phyloP scores from a whole-genome alignment of 2,797 vertebrate species.

The Sebastolobus alascanus region DNA sequence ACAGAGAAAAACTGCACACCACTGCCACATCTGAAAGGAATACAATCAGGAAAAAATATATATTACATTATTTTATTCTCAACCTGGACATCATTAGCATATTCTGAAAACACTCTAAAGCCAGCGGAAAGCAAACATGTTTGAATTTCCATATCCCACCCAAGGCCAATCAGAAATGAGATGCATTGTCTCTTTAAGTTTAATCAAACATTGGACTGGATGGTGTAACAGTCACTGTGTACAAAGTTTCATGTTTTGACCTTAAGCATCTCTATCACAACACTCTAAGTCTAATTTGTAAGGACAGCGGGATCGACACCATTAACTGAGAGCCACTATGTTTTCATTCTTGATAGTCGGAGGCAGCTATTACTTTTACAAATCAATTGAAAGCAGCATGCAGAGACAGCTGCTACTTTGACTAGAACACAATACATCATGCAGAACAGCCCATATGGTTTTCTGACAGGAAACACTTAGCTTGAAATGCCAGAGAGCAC shows the following conservation, averaged over 20 bases:
- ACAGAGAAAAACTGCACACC: neutral
- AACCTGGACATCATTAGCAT: neutral
- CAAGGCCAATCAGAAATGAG: neutral
- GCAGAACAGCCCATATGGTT: neutral
- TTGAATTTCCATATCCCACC: neutral
- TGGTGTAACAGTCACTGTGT: neutral
- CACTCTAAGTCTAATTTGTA: neutral
- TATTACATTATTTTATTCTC: neutral
- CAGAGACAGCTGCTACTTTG: neutral
- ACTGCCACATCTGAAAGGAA: neutral
- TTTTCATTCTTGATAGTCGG: neutral
- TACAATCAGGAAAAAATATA: neutral
- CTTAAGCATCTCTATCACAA: neutral
- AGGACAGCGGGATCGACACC: neutral
- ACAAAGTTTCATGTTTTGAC: neutral
- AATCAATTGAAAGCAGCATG: neutral
- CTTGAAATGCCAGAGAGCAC: neutral
- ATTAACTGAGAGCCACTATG: neutral
- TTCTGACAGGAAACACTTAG: neutral
- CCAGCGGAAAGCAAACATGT: neutral
- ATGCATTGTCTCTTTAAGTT: constrained; percentile 9
- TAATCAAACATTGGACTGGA: neutral
- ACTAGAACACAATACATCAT: neutral
- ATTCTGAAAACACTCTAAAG: neutral
- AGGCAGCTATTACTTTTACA: neutral